Evolutionary conservation across 2,797 vertebrate species (phyloP).

Genomic region (Sternotherus odoratus): DNA sequence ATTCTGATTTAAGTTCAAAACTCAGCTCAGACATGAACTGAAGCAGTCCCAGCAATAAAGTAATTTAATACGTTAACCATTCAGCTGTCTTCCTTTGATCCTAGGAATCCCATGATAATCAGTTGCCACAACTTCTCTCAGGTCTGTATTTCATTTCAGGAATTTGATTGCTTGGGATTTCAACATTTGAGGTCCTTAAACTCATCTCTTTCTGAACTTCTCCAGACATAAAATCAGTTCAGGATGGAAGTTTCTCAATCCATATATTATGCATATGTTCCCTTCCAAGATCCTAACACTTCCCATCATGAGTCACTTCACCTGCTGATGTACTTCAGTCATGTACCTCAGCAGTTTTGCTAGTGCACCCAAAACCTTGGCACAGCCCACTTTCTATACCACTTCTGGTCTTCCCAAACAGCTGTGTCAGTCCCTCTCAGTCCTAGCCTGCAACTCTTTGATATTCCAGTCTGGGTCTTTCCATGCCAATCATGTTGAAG

Average conservation of each 20-base stretch:
- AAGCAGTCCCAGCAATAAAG: not conserved
- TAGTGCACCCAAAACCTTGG: not conserved
- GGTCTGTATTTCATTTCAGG: not conserved
- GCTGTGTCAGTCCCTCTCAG: too few species aligned
- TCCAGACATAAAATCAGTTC: not conserved
- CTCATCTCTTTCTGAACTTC: not conserved
- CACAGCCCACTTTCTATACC: not conserved
- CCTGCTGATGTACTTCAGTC: not conserved
- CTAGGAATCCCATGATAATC: not conserved
- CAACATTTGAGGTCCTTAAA: not conserved
- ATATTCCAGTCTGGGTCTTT: not conserved
- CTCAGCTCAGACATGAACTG: not conserved
- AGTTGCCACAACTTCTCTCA: accelerated
- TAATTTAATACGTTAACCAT: not conserved
- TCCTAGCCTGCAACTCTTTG: too few species aligned
- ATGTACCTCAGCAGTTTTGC: not conserved
- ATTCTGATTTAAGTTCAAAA: slow-evolving; percentile 12
- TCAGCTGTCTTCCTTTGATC: not conserved
- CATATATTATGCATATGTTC: not conserved
- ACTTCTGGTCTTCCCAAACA: too few species aligned
- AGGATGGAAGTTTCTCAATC: not conserved
- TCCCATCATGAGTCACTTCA: not conserved
- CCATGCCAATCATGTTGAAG: not conserved
- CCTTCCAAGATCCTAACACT: not conserved
- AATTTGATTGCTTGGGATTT: not conserved